These are phyloP conservation scores for Crocodylus rhombifer DNA, from an alignment of 2,797 vertebrate species.

Conservation along the genomic window DNA sequence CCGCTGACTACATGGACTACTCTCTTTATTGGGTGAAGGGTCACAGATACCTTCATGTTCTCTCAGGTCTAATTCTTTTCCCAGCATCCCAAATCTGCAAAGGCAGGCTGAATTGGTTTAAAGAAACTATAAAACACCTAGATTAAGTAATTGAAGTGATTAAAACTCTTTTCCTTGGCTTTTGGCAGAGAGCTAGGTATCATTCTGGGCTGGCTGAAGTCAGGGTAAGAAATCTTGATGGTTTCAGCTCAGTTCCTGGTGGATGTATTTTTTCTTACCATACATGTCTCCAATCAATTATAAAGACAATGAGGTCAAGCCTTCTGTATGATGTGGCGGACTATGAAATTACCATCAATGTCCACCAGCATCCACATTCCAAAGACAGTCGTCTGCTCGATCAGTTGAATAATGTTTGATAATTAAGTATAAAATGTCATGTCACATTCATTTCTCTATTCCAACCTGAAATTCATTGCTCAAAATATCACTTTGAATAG, in stretches of 20 bases:
- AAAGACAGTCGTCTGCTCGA: neutral
- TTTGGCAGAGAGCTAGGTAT: neutral
- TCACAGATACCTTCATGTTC: neutral
- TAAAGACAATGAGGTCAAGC: neutral
- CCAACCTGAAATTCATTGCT: neutral
- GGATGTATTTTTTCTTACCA: neutral
- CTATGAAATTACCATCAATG: neutral
- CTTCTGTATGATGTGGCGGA: neutral
- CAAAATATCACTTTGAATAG: neutral
- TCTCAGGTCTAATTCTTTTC: constrained; percentile 26
- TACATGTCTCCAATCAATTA: neutral
- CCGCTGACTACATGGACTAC: neutral
- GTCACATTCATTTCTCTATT: constrained; percentile 16
- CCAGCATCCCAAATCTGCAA: constrained; percentile 30
- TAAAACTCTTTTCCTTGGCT: fast-evolving
- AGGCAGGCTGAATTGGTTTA: constrained; percentile 36
- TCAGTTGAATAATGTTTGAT: neutral
- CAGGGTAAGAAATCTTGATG: neutral
- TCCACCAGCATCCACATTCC: neutral
- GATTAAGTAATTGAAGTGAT: neutral
- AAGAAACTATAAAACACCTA: neutral
- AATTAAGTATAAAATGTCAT: neutral
- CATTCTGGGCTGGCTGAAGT: neutral
- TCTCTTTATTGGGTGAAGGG: constrained; percentile 8
- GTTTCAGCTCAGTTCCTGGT: neutral